Conservation (phyloP, 2,888 invertebrate genomes). For the Amblyjoppa proteus region DNA sequence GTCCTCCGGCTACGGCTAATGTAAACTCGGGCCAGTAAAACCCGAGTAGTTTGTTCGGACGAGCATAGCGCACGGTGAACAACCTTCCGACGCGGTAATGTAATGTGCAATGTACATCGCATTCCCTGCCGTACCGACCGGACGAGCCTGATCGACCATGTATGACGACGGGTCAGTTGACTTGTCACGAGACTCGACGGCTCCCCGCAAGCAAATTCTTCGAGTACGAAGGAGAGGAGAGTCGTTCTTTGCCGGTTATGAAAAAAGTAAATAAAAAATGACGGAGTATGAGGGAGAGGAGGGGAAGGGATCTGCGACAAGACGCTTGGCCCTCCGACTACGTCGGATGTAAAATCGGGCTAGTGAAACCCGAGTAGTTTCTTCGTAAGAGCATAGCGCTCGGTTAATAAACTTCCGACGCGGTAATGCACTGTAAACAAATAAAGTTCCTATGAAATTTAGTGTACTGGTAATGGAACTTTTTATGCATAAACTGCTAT, state of each 20-base stretch:
- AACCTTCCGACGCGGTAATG: constrained; percentile 45
- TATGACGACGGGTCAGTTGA: constrained; percentile 16
- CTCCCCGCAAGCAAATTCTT: constrained; percentile 12
- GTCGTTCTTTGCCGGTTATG: constrained; percentile 2
- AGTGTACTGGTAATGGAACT: too few species aligned
- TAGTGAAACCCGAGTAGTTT: constrained; percentile 49
- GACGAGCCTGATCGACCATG: constrained; percentile 3
- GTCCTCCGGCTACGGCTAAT: constrained; percentile 35
- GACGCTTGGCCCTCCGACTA: constrained; percentile 23
- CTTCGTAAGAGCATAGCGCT: constrained; percentile 33
- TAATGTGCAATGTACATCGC: constrained; percentile 37
- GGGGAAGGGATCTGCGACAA: constrained; percentile 32
- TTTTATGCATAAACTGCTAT: too few species aligned
- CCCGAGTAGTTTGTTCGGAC: constrained; percentile 54
- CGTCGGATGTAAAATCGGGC: constrained; percentile 46
- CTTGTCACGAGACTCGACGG: constrained; percentile 23
- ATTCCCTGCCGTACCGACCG: not conserved
- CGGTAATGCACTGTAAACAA: not conserved
- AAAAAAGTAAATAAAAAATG: not conserved
- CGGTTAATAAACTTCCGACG: constrained; percentile 35
- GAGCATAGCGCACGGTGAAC: constrained; percentile 37
- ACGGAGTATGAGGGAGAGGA: not conserved
- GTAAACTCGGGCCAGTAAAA: constrained; percentile 47
- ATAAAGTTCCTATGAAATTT: too few species aligned
- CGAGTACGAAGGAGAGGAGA: constrained; percentile 5